Base-by-base conservation (phyloP, 2,888 invertebrate species). In the Zootermopsis nevadensis region DNA sequence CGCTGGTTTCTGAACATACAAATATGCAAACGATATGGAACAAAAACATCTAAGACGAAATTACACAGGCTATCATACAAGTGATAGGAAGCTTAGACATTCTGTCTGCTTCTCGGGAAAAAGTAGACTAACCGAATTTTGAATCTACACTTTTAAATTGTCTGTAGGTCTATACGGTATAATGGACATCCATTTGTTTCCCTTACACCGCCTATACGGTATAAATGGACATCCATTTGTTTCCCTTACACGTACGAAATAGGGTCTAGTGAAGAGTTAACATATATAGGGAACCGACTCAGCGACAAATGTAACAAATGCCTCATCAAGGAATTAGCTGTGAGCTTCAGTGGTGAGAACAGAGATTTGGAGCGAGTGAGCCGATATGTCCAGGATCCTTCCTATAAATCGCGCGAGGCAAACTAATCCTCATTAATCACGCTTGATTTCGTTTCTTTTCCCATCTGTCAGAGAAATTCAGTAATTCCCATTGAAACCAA, bases 221-320 rank as follows among this genome's bases (percentile, higher is more conserved):
- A n/a, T n/a, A n/a, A n/a, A n/a, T n/a, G n/a, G n/a, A n/a, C n/a
- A n/a, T n/a, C n/a, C n/a, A n/a, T n/a, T n/a, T n/a, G n/a, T n/a
- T 48, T 6, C n/a, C n/a, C n/a, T n/a, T n/a, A 6, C n/a, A 60
- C 7, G n/a, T 8, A 60, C n/a, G 12, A n/a, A 60, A 15, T 53
- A 53, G 4, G 2, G 53, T 3, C 3, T 53, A 53, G 53, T 22
- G 53, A 53, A 60, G 4, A 60, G 33, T 33, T 33, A 15, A 31
- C 4, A 69, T 69, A 33, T 69, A 69, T 69, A 77, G 77, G 31
- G 31, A 77, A 77, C 55, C 77, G 31, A 77, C 55, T 22, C 53
- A 31, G 53, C 55, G 77, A 77, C 77, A 77, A 77, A 31, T 33
- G 31, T 77, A 77, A 55, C 77, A 53, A 77, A 77, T 31, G 10